phyloP scores from a whole-genome alignment of 2,113 vertebrate genomes.

The Gallinago jamesoni region DNA sequence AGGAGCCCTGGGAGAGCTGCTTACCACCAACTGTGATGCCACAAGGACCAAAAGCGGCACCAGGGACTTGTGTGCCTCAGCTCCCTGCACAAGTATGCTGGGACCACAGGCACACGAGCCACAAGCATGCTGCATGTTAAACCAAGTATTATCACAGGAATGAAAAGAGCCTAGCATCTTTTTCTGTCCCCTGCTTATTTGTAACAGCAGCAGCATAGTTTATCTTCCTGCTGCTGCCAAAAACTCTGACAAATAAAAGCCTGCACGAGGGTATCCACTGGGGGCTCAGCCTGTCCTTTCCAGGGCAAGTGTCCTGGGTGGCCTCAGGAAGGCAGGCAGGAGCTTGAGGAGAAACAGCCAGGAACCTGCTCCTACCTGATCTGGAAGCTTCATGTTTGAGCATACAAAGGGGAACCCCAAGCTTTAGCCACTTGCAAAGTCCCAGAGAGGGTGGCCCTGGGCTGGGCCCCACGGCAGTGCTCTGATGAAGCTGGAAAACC shows the following conservation, averaged over 20 bases:
- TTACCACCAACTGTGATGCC: rapidly evolving
- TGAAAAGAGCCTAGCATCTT: not conserved
- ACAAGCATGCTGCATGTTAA: not conserved
- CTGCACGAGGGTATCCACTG: not conserved
- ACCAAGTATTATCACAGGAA: not conserved
- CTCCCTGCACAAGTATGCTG: not conserved
- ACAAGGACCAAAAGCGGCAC: not conserved
- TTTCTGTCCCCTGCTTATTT: not conserved
- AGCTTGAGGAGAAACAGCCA: not conserved
- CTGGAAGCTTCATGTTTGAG: not conserved
- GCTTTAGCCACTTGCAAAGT: not conserved
- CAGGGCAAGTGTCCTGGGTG: not conserved
- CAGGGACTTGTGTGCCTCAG: not conserved
- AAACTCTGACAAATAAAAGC: not conserved
- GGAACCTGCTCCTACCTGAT: not conserved
- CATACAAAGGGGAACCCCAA: not conserved
- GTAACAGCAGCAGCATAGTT: not conserved
- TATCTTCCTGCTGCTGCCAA: not conserved
- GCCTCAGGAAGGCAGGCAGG: not conserved
- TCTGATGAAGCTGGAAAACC: not conserved
- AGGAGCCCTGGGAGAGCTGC: not conserved
- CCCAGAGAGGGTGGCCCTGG: not conserved
- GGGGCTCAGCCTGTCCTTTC: not conserved
- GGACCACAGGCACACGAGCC: not conserved
- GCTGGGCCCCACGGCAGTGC: no score